Percentiles rank a stretch among this genome's conserved stretches.
Evolutionary conservation across 2,888 invertebrate genomes (phyloP).

Genomic region (Morinoia aosen): DNA sequence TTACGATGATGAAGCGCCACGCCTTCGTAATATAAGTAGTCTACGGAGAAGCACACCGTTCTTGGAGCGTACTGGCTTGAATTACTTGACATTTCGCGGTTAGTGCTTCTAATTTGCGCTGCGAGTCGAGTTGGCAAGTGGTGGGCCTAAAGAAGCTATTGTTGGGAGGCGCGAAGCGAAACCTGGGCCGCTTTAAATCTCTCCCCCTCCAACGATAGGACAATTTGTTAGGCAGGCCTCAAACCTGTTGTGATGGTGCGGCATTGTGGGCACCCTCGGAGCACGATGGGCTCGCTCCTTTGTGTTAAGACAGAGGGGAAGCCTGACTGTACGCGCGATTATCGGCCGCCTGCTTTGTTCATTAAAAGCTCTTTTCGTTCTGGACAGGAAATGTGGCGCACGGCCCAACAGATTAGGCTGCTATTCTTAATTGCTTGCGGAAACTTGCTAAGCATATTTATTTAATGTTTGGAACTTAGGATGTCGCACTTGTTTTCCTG

Average conservation of each 20-base stretch:
- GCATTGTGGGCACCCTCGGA: slow-evolving; percentile 22
- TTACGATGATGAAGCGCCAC: slow-evolving; percentile 16
- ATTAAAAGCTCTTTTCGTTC: not conserved
- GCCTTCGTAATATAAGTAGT: not conserved
- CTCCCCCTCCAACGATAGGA: slow-evolving; percentile 41
- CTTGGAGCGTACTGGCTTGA: slow-evolving; percentile 2
- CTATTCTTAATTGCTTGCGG: not conserved
- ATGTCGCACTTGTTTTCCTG: too few relatives aligned
- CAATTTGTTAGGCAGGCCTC: slow-evolving; percentile 22
- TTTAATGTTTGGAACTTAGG: not conserved
- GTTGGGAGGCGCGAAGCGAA: slow-evolving; percentile 39
- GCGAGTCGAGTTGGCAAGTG: not conserved
- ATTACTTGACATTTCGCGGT: slow-evolving; percentile 47
- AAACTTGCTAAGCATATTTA: not conserved
- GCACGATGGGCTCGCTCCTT: not conserved
- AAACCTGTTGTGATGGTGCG: slow-evolving; percentile 25
- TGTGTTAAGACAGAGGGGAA: slow-evolving; percentile 31
- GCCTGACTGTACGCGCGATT: not conserved
- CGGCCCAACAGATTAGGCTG: not conserved
- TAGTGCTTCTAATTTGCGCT: slow-evolving; percentile 51
- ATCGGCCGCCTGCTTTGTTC: slow-evolving; percentile 29
- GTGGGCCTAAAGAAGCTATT: slow-evolving; percentile 32
- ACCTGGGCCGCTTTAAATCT: slow-evolving; percentile 28
- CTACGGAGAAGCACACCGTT: slow-evolving; percentile 7
- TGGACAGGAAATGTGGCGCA: not conserved